Base-by-base conservation (phyloP, 2,888 invertebrate genomes). In the Melieria picta region DNA sequence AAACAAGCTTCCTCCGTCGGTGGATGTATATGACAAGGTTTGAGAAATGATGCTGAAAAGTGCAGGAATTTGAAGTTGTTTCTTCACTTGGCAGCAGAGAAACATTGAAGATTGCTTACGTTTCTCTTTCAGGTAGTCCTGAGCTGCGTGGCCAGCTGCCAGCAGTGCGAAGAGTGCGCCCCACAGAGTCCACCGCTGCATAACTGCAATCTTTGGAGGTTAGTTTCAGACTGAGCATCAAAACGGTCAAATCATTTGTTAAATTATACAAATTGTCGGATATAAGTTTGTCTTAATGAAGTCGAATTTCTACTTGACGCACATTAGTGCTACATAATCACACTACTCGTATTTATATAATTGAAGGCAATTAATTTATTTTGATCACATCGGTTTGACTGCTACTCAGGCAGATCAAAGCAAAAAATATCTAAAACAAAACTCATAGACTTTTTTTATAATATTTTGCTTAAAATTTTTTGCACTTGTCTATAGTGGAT, bases 51-150 rank as follows among this genome's bases (percentile, higher is more conserved):
- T 4, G 69, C 63, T 62, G 69, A 46, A 69, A 63, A 69, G 47
- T 45, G 9, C 13, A 48, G 7, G 47, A 62, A n/a, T 47, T 47
- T 30, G 42, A 6, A 50, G 47, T 63, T 63, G 16, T 68, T 52
- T 52, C 13, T 62, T 46, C n/a, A 13, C 45, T 30, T 30, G 5
- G 10, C 11, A 7, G 7, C 16, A 47, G 47, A 46, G 46, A 16
- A 45, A 13, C 30, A 42, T 30, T 11, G 16, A 11, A 47, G 30
- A 11, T 47, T 46, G 70, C 76, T 46, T 62, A 79, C 79, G 79
- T 65, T 69, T 71, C 3, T 78, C 76, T 56, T 73, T 69, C 11
- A 79, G 73, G 67, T 74, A 77, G 60, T 75, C 56, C n/a, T 78
- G 76, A 47, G 48, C 13, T 16, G 13, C 56, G 45, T 13, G 13